Base-by-base conservation (phyloP, 2,797 vertebrate species). In the Leptatherina wallacei region DNA sequence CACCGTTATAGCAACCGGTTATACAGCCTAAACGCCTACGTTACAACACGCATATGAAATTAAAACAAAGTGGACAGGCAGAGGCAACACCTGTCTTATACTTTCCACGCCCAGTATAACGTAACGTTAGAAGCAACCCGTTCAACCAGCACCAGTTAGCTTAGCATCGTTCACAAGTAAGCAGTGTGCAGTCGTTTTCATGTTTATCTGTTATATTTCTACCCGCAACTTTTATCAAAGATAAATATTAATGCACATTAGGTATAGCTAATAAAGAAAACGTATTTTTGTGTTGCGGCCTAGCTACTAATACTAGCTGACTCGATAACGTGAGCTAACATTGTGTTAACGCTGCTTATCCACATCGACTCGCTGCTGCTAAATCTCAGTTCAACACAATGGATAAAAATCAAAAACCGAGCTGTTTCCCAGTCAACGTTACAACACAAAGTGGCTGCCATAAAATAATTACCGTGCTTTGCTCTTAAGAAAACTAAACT, bases 91-190 rank as follows among this genome's bases (percentile, higher is more conserved):
- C 87, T 91, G 91, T 87, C 81, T 51, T 44, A 11, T 70, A 0
- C 20, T 80, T 79, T 86, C 88, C 91, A 93, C 92, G 91, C 92
- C 92, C 91, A 85, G 71, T 6, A 51, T 51, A 35, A 65, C 72
- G 73, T 80, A 65, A 81, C 79, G 35, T 82, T 75, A 71, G 80
- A 61, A 1, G 58, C 33, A 69, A 27, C 62, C 47, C 64, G 60
- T 61, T 61, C 79, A 44, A n/a, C 14, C n/a, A 52, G 86, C 88
- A 84, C 82, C 40, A 62, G 18, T 61, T 84, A 83, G 85, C 81
- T 70, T 76, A 85, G 76, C 73, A 58, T 22, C 29, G 30, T 22
- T 10, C 9, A 24, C 40, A 54, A 65, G 61, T 55, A 33, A 55
- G 27, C 51, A 10, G 22, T n/a, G 61, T 36, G 4, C 2, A 4